Conservation (phyloP, 2,113 vertebrate genomes). For the Nerophis ophidion region DNA sequence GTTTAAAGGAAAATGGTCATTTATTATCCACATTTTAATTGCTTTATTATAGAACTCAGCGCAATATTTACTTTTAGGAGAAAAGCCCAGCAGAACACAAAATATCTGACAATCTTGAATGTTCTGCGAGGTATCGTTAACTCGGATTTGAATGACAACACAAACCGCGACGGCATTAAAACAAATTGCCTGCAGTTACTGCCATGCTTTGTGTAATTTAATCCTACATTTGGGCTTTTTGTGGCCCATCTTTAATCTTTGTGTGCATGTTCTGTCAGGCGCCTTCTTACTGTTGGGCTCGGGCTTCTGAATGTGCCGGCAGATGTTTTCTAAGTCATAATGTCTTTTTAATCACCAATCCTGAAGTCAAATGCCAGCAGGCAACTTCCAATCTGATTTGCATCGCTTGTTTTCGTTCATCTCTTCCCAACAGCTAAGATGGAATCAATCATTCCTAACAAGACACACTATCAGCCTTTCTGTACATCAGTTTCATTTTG, state of each 20-base stretch:
- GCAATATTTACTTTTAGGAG: neutral
- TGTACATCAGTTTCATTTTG: neutral
- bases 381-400: constrained; percentile 53
- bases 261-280: constrained; percentile 30
- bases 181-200: constrained; percentile 23
- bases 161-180: constrained; percentile 15
- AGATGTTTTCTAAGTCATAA: constrained; percentile 75
- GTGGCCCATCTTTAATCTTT: constrained; percentile 43
- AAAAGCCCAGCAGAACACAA: neutral
- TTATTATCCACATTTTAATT: constrained; percentile 32
- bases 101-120: too few species aligned
- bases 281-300: constrained; percentile 32
- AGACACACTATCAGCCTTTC: constrained; percentile 22
- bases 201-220: constrained; percentile 25
- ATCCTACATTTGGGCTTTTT: constrained; percentile 23
- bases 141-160: constrained; percentile 5
- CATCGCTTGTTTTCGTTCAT: constrained; percentile 43
- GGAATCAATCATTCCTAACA: constrained; percentile 65
- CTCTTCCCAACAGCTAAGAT: constrained; percentile 53
- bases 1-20: constrained; percentile 26
- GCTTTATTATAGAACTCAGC: constrained; percentile 4
- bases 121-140: neutral
- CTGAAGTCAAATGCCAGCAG: constrained; percentile 65
- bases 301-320: constrained; percentile 49
- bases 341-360: constrained; percentile 74